Evolutionary conservation across 1,140 invertebrate species (phyloP).

Genomic region (Drosophila sp.): DNA sequence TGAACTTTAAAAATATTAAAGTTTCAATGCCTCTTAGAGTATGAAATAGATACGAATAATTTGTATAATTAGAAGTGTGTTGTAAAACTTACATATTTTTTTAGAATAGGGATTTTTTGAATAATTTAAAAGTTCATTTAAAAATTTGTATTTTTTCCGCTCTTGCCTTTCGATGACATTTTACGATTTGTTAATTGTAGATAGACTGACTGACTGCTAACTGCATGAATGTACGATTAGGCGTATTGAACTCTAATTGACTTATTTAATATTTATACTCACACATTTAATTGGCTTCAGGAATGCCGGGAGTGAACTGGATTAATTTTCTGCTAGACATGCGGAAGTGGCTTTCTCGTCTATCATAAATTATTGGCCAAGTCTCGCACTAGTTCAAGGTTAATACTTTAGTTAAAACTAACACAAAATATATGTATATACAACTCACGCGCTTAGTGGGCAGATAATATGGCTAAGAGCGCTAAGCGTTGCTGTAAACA

Average conservation of each 20-base stretch:
- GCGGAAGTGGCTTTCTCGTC: slow-evolving; percentile 30
- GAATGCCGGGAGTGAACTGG: slow-evolving; percentile 31
- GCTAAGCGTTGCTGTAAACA: slow-evolving; percentile 35
- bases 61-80: background rate
- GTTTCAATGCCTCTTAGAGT: background rate
- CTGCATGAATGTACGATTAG: background rate
- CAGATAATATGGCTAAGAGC: slow-evolving; percentile 23
- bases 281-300: slow-evolving; percentile 37
- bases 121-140: background rate
- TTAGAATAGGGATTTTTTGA: background rate
- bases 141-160: background rate
- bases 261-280: slow-evolving; percentile 37
- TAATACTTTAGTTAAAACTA: slow-evolving; percentile 39
- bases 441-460: slow-evolving; percentile 35
- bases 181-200: background rate
- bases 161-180: background rate
- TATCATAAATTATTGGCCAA: slow-evolving; percentile 8
- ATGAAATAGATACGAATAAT: background rate
- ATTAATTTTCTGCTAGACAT: slow-evolving; percentile 28
- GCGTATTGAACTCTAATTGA: slow-evolving; percentile 18
- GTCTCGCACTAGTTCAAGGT: slow-evolving; percentile 67
- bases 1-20: background rate
- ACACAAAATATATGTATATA: slow-evolving; percentile 43
- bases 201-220: background rate
- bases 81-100: too few relatives aligned